phyloP scores from a whole-genome alignment of 2,797 vertebrate genomes.

The Neomorphus geoffroyi region DNA sequence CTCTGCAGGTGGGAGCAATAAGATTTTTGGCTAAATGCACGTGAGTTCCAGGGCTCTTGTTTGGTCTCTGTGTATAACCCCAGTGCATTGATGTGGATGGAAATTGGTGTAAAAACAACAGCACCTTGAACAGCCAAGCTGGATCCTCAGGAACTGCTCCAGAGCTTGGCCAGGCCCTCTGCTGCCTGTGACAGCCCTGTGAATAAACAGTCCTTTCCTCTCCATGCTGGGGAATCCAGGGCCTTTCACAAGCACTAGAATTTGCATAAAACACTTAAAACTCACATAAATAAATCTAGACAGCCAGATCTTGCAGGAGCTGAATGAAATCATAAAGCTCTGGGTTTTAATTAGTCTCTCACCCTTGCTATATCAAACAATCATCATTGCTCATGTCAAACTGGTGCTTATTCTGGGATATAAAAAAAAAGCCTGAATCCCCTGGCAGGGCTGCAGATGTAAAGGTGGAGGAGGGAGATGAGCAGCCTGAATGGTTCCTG shows the following conservation, averaged over 20 bases:
- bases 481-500: background rate
- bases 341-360: conserved; percentile 40
- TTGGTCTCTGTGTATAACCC: background rate
- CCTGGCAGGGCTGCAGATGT: background rate
- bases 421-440: background rate
- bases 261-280: conserved; percentile 35
- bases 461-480: background rate
- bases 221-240: background rate
- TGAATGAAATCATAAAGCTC: background rate
- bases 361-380: background rate
- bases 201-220: background rate
- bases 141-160: background rate
- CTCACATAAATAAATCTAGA: conserved; percentile 15
- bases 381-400: conserved; percentile 33
- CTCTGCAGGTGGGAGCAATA: background rate
- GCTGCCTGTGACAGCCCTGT: background rate
- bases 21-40: background rate
- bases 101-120: background rate
- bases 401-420: background rate
- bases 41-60: background rate
- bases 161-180: background rate
- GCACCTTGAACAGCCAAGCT: background rate
- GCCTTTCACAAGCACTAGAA: background rate
- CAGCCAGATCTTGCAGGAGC: conserved; percentile 36
- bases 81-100: background rate